Percentiles rank a stretch among this genome's conserved stretches.
phyloP scores from a whole-genome alignment of 2,888 invertebrate species.

The Pandemis heparana region DNA sequence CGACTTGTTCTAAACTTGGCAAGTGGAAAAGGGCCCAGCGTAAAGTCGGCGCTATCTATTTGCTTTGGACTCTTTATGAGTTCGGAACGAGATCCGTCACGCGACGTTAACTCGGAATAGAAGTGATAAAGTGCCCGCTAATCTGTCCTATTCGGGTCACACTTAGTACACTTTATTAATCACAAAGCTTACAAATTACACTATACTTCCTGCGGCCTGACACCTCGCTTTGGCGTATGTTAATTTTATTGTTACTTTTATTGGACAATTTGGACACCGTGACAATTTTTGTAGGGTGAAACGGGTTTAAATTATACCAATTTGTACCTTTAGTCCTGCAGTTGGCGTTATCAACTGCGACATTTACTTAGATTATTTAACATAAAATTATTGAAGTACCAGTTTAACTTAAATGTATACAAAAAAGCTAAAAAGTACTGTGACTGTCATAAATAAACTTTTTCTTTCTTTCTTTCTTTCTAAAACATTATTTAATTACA shows the following conservation, averaged over 20 bases:
- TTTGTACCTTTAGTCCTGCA: constrained; percentile 32
- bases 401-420: background rate
- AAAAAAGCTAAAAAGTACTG: too few relatives aligned
- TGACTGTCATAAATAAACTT: too few relatives aligned
- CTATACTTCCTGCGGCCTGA: constrained; percentile 82
- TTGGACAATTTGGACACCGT: constrained; percentile 76
- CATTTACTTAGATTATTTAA: constrained; percentile 16
- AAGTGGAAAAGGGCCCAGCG: constrained; percentile 81
- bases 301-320: constrained; percentile 58
- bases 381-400: background rate
- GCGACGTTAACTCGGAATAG: constrained; percentile 84
- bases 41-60: constrained; percentile 84
- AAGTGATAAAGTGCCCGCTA: constrained; percentile 86
- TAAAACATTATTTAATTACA: background rate
- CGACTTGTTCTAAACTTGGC: constrained; percentile 72
- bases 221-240: constrained; percentile 79
- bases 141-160: constrained; percentile 85
- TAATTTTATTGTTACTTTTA: constrained; percentile 82
- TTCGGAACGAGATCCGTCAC: constrained; percentile 85
- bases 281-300: constrained; percentile 74
- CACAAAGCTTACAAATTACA: constrained; percentile 86
- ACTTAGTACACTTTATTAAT: constrained; percentile 86
- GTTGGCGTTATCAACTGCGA: constrained; percentile 12
- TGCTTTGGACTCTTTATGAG: constrained; percentile 85
- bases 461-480: too few relatives aligned